A percentile compares a stretch with the other conserved stretches of the same genome.
These are phyloP conservation scores for Panurus biarmicus DNA, from an alignment of 2,113 vertebrate species.

Conservation along the genomic window DNA sequence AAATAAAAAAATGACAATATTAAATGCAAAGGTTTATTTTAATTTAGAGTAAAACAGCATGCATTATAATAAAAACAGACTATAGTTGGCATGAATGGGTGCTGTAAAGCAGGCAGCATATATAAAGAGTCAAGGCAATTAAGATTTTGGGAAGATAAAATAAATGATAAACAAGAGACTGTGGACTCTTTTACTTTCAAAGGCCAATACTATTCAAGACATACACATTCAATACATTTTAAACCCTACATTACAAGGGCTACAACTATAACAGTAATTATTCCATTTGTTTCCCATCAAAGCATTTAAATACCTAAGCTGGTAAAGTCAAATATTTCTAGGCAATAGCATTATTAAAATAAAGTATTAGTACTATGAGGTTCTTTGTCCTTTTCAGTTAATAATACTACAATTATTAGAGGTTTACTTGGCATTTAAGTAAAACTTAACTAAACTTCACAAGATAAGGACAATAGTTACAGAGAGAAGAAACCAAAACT, in stretches of 20 bases:
- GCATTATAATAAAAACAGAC: background rate
- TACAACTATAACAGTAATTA: background rate
- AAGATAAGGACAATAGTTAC: background rate
- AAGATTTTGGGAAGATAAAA: background rate
- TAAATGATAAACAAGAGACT: background rate
- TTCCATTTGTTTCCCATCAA: background rate
- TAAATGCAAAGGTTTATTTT: background rate
- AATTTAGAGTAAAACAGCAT: background rate
- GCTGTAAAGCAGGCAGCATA: background rate
- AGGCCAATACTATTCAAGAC: background rate
- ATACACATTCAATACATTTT: background rate
- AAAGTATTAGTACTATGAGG: background rate
- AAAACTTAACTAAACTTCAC: background rate
- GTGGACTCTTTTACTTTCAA: background rate
- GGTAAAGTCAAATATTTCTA: background rate
- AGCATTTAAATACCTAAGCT: background rate
- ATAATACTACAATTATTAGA: background rate
- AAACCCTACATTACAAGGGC: background rate
- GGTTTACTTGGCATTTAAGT: background rate
- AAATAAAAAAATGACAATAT: background rate
- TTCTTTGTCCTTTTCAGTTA: background rate
- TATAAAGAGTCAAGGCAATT: background rate
- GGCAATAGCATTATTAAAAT: background rate
- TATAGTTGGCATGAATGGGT: fast-evolving
- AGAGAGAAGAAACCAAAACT: background rate